These are phyloP conservation scores for Torymus texanus DNA, from an alignment of 2,888 invertebrate species.

Conservation along the genomic window DNA sequence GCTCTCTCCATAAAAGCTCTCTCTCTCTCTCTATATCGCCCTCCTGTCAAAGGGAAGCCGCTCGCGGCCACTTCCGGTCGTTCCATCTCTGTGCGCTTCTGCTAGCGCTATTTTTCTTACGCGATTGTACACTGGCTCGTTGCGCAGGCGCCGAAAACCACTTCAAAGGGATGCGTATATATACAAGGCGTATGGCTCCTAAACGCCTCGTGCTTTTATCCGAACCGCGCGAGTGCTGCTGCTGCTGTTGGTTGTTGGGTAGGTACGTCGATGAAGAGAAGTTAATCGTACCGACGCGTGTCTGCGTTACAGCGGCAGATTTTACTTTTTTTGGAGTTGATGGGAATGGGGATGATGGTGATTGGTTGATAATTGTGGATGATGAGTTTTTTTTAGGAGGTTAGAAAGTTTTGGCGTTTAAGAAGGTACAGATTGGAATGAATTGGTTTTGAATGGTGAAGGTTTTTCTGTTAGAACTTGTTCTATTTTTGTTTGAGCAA, in stretches of 20 bases:
- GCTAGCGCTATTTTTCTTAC: conserved; percentile 48
- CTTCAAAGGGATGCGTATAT: conserved; percentile 61
- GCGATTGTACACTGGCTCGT: conserved; percentile 30
- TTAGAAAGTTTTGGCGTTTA: too few species aligned
- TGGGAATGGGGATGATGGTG: too few species aligned
- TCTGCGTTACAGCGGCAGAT: too few species aligned
- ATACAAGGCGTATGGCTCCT: conserved; percentile 2
- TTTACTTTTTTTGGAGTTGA: too few species aligned
- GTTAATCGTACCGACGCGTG: conserved; percentile 29
- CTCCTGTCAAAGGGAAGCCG: conserved; percentile 63
- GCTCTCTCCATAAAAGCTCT: conserved; percentile 40
- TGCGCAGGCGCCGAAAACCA: conserved; percentile 58
- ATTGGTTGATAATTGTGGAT: too few species aligned
- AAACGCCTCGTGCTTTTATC: conserved; percentile 39
- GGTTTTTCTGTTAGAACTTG: too few species aligned
- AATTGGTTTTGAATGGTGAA: too few species aligned
- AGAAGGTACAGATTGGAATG: too few species aligned
- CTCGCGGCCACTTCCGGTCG: conserved; percentile 64
- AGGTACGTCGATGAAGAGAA: conserved; percentile 34
- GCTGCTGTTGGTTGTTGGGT: background rate
- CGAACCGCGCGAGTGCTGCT: conserved; percentile 22
- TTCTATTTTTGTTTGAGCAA: too few species aligned
- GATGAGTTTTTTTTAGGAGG: too few species aligned
- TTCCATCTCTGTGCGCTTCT: conserved; percentile 44
- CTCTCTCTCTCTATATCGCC: conserved; percentile 25